These are phyloP conservation scores for Epinotia bilunana DNA, from an alignment of 2,888 invertebrate species.

Conservation along the genomic window DNA sequence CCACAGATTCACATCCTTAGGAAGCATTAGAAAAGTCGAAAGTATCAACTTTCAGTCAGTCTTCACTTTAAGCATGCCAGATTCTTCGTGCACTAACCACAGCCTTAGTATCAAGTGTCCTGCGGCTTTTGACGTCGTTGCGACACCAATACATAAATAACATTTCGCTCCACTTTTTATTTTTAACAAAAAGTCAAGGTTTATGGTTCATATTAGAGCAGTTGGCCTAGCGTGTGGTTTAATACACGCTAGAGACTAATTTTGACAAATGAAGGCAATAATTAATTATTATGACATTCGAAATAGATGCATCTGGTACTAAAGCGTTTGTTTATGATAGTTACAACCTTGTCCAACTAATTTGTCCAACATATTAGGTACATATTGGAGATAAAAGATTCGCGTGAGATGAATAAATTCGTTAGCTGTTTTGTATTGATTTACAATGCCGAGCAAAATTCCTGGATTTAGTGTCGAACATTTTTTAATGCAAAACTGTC, in stretches of 20 bases:
- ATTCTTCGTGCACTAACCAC: constrained; percentile 14
- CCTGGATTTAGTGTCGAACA: no score
- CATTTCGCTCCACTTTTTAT: constrained; percentile 28
- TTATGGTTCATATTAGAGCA: constrained; percentile 17
- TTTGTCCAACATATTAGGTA: no score
- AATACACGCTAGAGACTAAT: constrained; percentile 11
- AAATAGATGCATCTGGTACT: neutral
- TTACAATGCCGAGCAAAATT: no score
- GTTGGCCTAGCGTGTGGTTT: constrained; percentile 23
- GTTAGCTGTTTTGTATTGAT: no score
- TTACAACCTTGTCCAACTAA: no score
- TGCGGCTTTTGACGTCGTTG: constrained; percentile 24
- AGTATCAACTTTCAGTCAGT: constrained; percentile 8
- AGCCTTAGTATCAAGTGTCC: constrained; percentile 23
- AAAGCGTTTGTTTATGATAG: neutral
- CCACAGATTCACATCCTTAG: neutral
- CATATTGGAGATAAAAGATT: no score
- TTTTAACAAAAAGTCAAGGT: constrained; percentile 36
- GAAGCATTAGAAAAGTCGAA: constrained; percentile 7
- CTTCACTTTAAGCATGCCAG: constrained; percentile 6
- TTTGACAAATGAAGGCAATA: neutral
- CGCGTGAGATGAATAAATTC: no score
- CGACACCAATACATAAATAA: constrained; percentile 24
- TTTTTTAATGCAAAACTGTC: constrained; percentile 15
- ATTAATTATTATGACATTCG: neutral